Conservation (phyloP, 2,113 vertebrate species). For the Stercorarius parasiticus region DNA sequence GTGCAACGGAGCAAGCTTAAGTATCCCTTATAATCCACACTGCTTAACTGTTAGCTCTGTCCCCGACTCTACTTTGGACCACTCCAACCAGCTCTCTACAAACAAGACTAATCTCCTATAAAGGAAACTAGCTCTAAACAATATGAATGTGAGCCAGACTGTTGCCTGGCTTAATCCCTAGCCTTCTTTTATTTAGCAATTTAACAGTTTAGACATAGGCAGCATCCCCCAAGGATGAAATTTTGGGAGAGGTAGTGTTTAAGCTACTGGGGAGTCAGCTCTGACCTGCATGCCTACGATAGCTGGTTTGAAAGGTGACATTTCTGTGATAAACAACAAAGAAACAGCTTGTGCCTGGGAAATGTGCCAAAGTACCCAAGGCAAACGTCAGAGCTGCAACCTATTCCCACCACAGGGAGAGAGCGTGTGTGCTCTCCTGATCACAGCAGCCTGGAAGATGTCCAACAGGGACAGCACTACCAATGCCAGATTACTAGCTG, state of each 20-base stretch:
- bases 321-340: constrained; percentile 63
- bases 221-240: background rate
- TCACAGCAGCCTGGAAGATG: constrained; percentile 16
- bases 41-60: background rate
- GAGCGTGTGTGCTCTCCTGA: background rate
- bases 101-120: constrained; percentile 25
- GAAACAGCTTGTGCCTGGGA: constrained; percentile 57
- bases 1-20: background rate
- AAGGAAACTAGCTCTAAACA: background rate
- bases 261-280: constrained; percentile 26
- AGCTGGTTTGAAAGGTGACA: constrained; percentile 46
- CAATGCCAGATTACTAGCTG: background rate
- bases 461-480: background rate
- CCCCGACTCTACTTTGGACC: background rate
- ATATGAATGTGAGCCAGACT: background rate
- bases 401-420: background rate
- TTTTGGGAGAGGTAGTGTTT: background rate
- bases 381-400: constrained; percentile 27
- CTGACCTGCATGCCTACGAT: background rate
- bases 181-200: constrained; percentile 6
- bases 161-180: background rate
- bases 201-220: constrained; percentile 10
- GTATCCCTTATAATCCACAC: background rate
- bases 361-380: constrained; percentile 45
- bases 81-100: constrained; percentile 9